Evolutionary conservation across 2,797 vertebrate species (phyloP).

Genomic region (Chloroceryle inda): DNA sequence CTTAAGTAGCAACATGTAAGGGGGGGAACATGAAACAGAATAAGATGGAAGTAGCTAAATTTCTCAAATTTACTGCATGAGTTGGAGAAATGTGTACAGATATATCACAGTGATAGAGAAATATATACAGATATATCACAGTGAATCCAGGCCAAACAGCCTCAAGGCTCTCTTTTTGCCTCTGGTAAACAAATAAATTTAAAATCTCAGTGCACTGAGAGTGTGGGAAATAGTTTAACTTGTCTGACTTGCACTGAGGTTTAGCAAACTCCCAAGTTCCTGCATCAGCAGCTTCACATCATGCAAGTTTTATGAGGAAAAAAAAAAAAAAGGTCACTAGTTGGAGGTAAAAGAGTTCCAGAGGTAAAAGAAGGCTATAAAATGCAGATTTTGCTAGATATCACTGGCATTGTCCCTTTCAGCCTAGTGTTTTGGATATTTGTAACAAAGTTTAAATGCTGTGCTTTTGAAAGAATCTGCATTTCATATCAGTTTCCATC

Average conservation of each 20-base stretch:
- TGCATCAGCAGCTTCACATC: neutral
- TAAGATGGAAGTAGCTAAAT: neutral
- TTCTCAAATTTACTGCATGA: neutral
- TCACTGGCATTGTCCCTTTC: neutral
- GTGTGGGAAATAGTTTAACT: neutral
- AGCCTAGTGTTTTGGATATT: neutral
- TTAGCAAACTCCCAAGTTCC: neutral
- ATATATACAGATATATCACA: neutral
- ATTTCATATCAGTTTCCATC: conserved; percentile 40
- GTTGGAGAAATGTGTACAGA: neutral
- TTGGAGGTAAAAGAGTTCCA: neutral
- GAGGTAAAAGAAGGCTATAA: neutral
- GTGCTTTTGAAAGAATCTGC: neutral
- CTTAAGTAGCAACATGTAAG: neutral
- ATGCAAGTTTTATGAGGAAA: neutral
- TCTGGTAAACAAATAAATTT: neutral
- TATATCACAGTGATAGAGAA: neutral
- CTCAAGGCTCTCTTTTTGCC: neutral
- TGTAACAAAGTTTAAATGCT: neutral
- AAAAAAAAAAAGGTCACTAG: neutral
- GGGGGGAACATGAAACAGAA: neutral
- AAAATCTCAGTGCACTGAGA: neutral
- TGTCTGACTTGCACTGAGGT: neutral
- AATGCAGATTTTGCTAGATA: conserved; percentile 16
- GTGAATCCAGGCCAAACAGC: neutral